A percentile compares a stretch with the other conserved stretches of the same genome.
These are phyloP conservation scores for Syndactyla subalaris DNA, from an alignment of 2,797 vertebrate genomes.

Conservation along the genomic window DNA sequence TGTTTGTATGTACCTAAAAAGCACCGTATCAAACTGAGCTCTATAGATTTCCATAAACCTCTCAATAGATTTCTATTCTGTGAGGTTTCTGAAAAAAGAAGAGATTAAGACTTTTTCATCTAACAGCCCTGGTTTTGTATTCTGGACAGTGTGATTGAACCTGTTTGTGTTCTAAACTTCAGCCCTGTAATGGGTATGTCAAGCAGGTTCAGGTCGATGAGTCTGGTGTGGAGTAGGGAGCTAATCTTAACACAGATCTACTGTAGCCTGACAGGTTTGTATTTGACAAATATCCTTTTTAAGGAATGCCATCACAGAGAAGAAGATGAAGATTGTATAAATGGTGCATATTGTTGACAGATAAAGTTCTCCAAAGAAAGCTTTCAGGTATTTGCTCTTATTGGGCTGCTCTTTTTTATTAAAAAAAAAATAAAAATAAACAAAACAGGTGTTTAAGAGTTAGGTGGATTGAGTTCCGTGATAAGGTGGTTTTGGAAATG, in stretches of 20 bases:
- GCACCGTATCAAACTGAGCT: neutral
- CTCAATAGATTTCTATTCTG: neutral
- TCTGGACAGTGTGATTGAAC: neutral
- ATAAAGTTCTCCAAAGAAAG: neutral
- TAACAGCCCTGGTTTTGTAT: neutral
- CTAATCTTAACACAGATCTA: neutral
- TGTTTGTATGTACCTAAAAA: neutral
- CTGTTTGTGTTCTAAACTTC: neutral
- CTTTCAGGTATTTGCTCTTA: neutral
- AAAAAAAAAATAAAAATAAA: neutral
- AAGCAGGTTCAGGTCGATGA: conserved; percentile 26
- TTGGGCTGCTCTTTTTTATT: neutral
- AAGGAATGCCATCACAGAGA: neutral
- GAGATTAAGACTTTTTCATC: neutral
- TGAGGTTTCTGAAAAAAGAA: neutral
- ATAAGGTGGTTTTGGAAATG: neutral
- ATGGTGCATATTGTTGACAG: neutral
- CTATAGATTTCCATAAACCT: neutral
- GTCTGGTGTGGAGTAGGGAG: conserved; percentile 6
- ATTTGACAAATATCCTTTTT: neutral
- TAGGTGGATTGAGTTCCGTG: neutral
- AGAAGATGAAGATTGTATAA: neutral
- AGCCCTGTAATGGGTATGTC: neutral
- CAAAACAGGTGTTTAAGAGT: neutral
- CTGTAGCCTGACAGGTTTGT: conserved; percentile 12